Evolutionary conservation across 92 coral and sea anemone genomes (phyloP).

Genomic region (Epizoanthus scotinus): DNA sequence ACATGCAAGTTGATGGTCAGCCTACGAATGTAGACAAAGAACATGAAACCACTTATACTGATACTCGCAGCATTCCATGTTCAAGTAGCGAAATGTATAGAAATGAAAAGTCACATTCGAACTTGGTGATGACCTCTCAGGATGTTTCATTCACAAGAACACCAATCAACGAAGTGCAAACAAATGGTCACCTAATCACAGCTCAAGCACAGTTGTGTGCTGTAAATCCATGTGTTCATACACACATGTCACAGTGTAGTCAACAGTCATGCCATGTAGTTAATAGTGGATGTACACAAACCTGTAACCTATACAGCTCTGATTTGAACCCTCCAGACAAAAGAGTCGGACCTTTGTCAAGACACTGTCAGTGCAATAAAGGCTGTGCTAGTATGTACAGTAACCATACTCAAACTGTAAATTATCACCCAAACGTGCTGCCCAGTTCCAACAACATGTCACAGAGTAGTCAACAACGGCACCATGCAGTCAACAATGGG

Average conservation of each 20-base stretch:
- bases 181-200: neutral
- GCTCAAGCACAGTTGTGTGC: neutral
- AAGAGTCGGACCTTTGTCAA: neutral
- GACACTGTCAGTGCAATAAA: neutral
- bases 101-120: neutral
- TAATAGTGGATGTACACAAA: neutral
- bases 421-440: neutral
- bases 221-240: neutral
- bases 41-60: neutral
- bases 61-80: neutral
- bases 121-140: neutral
- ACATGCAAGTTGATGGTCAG: neutral
- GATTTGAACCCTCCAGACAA: neutral
- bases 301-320: neutral
- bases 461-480: neutral
- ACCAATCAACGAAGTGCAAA: neutral
- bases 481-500: neutral
- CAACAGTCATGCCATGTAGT: slow-evolving; percentile 3
- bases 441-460: neutral
- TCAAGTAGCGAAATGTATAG: neutral
- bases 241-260: neutral
- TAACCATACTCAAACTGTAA: neutral
- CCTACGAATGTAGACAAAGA: neutral
- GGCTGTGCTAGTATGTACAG: neutral
- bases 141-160: neutral